Conservation (phyloP, 2,888 invertebrate species). For the Tetragnatha montana region DNA sequence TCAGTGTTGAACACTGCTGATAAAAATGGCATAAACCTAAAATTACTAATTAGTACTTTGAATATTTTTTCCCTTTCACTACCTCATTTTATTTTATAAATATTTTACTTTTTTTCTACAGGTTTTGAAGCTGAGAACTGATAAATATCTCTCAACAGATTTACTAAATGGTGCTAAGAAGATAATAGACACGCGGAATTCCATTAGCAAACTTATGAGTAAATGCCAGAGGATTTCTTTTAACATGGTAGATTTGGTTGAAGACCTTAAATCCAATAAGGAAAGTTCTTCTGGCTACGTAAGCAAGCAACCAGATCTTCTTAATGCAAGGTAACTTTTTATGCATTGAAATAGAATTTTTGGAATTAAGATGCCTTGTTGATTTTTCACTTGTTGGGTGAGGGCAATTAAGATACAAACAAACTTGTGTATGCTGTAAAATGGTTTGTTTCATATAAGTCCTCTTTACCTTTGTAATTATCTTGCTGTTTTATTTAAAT, state of each 20-base stretch:
- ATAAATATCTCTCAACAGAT: slow-evolving; percentile 85
- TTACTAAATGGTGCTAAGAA: slow-evolving; percentile 87
- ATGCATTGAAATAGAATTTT: too few relatives aligned
- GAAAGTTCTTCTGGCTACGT: slow-evolving; percentile 76
- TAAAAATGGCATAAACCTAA: background rate
- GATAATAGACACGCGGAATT: slow-evolving; percentile 81
- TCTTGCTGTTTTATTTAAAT: too few relatives aligned
- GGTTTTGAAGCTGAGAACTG: slow-evolving; percentile 81
- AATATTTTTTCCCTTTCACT: slow-evolving; percentile 36
- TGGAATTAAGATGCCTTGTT: too few relatives aligned
- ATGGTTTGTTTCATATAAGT: too few relatives aligned
- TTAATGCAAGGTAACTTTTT: slow-evolving; percentile 81
- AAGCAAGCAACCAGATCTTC: slow-evolving; percentile 83
- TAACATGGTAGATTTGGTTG: slow-evolving; percentile 87
- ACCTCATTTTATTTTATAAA: background rate
- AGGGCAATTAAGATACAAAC: too few relatives aligned
- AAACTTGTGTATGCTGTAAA: too few relatives aligned
- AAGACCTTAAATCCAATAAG: slow-evolving; percentile 73
- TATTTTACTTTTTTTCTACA: slow-evolving; percentile 70
- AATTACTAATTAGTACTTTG: background rate
- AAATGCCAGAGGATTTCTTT: slow-evolving; percentile 89
- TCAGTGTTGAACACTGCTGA: too few relatives aligned
- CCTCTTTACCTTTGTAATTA: too few relatives aligned
- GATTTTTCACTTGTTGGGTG: too few relatives aligned
- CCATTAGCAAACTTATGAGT: slow-evolving; percentile 87